These are phyloP conservation scores for Drosophila ambigua DNA, from an alignment of 1,140 invertebrate genomes.

Conservation along the genomic window DNA sequence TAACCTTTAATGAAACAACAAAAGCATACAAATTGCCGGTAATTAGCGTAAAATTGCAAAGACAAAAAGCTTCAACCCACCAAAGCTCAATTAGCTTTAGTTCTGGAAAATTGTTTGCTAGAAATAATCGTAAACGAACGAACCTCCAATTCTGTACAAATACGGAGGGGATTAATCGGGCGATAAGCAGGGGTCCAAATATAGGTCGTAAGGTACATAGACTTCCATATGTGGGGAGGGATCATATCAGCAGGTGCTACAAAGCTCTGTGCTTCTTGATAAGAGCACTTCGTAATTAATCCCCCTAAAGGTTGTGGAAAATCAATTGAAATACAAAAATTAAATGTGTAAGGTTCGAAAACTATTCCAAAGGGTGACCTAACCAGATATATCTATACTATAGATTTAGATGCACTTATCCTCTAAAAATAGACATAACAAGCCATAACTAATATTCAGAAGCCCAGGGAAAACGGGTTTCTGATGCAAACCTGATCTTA, in stretches of 20 bases:
- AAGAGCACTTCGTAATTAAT: neutral
- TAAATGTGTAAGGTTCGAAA: no score
- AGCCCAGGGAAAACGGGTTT: no score
- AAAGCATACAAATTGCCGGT: slow-evolving; percentile 57
- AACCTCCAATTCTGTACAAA: no score
- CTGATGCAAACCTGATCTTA: no score
- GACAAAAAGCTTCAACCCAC: slow-evolving; percentile 22
- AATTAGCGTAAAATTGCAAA: slow-evolving; percentile 65
- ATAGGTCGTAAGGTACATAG: slow-evolving; percentile 8
- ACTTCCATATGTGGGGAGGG: neutral
- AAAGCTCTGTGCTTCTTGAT: slow-evolving; percentile 5
- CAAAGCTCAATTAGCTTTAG: slow-evolving; percentile 18
- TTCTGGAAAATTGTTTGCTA: neutral
- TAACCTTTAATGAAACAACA: slow-evolving; percentile 61
- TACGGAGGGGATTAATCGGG: slow-evolving; percentile 4
- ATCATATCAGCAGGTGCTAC: slow-evolving; percentile 21
- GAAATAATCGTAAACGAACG: neutral
- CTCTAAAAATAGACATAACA: no score
- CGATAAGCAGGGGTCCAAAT: slow-evolving; percentile 23
- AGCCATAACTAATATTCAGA: no score
- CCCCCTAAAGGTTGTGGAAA: neutral
- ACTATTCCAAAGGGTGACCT: no score
- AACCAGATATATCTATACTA: no score
- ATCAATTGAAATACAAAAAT: neutral
- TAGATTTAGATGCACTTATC: no score